Evolutionary conservation across 2,113 vertebrate genomes (phyloP).

Genomic region (Eleginops maclovinus): DNA sequence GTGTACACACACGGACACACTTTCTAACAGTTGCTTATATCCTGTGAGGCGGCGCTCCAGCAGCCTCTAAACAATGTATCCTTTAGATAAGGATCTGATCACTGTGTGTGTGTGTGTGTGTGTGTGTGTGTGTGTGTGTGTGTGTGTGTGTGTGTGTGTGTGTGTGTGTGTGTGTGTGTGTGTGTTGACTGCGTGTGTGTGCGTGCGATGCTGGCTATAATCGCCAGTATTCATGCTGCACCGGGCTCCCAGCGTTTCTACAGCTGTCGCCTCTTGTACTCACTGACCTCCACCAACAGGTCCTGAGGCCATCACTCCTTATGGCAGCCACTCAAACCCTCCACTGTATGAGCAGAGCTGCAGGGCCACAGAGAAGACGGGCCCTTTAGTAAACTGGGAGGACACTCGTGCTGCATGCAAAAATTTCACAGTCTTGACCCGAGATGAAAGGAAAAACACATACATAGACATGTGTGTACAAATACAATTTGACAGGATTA

Average conservation of each 20-base stretch:
- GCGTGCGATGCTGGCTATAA: constrained; percentile 63
- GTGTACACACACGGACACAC: constrained; percentile 46
- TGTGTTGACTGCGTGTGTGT: constrained; percentile 30
- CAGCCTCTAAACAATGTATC: constrained; percentile 77
- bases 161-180: constrained; percentile 39
- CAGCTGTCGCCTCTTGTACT: constrained; percentile 82
- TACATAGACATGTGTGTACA: neutral
- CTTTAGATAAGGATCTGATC: constrained; percentile 81
- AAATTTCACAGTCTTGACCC: constrained; percentile 22
- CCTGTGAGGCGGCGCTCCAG: constrained; percentile 64
- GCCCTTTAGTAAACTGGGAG: neutral
- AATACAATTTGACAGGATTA: neutral
- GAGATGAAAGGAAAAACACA: neutral
- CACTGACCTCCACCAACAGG: constrained; percentile 75
- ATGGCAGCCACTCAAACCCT: constrained; percentile 66
- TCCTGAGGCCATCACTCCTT: constrained; percentile 71
- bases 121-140: constrained; percentile 42
- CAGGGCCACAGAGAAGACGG: neutral
- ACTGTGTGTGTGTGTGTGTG: constrained; percentile 47
- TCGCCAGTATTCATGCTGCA: constrained; percentile 76
- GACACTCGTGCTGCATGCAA: constrained; percentile 24
- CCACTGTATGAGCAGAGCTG: constrained; percentile 47
- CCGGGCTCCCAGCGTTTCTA: constrained; percentile 75
- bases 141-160: constrained; percentile 38
- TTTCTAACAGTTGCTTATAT: constrained; percentile 69